Conservation (phyloP, 2,888 invertebrate species). For the Diarsia dahlii region DNA sequence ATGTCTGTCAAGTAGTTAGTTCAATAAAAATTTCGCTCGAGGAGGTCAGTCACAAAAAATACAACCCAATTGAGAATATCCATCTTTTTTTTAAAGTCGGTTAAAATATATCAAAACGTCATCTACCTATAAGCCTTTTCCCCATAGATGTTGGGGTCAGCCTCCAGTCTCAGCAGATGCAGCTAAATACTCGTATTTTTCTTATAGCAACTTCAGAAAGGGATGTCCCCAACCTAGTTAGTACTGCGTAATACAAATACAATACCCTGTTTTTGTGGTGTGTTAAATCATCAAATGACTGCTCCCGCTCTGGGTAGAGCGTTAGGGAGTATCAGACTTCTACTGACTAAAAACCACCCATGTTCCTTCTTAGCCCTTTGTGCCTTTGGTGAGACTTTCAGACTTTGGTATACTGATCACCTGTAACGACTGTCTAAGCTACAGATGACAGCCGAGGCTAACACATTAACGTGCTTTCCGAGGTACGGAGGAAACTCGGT, state of each 20-base stretch:
- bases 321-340: too few species aligned
- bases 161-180: background rate
- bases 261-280: too few species aligned
- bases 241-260: background rate
- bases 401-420: background rate
- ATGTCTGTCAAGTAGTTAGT: slow-evolving; percentile 18
- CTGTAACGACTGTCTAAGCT: background rate
- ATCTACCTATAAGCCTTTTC: background rate
- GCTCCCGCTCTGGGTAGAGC: too few species aligned
- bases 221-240: background rate
- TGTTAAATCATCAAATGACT: too few species aligned
- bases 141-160: background rate
- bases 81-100: too few species aligned
- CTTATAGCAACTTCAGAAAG: background rate
- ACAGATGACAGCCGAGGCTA: background rate
- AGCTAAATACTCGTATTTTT: background rate
- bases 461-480: background rate
- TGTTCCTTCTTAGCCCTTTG: background rate
- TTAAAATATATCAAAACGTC: background rate
- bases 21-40: slow-evolving; percentile 9
- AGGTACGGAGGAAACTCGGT: background rate
- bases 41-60: slow-evolving; percentile 6
- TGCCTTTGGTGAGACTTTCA: background rate
- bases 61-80: too few species aligned
- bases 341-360: too few species aligned